These are phyloP conservation scores for Megaceryle maxima DNA, from an alignment of 2,113 vertebrate species.

Conservation along the genomic window DNA sequence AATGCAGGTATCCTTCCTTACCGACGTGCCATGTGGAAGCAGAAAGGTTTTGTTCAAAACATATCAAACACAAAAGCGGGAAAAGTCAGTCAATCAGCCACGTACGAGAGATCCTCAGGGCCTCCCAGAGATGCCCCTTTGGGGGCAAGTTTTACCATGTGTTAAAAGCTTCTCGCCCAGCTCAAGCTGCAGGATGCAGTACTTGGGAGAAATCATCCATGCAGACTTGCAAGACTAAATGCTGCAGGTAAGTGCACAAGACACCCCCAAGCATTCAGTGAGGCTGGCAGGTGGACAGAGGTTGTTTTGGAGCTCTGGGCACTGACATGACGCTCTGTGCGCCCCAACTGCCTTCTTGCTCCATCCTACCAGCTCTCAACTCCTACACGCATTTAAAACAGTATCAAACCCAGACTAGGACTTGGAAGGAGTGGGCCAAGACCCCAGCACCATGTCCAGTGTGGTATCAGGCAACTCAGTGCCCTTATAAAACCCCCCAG, in stretches of 20 bases:
- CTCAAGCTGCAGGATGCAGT: not conserved
- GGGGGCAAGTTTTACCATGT: not conserved
- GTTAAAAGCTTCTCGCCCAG: not conserved
- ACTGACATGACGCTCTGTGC: accelerated
- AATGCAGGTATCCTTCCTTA: not conserved
- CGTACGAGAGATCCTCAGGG: accelerated
- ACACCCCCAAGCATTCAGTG: not conserved
- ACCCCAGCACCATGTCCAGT: accelerated
- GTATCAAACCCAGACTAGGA: accelerated
- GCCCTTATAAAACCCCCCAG: not conserved
- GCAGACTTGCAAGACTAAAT: not conserved
- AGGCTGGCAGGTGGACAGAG: not conserved
- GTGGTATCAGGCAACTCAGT: accelerated
- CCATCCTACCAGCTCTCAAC: not conserved
- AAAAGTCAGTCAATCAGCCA: not conserved
- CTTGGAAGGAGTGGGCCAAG: not conserved
- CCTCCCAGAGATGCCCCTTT: not conserved
- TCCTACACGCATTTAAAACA: not conserved
- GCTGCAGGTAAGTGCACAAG: too few species aligned
- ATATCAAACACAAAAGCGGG: not conserved
- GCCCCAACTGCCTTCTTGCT: not conserved
- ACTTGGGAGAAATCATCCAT: not conserved
- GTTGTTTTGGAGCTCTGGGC: not conserved
- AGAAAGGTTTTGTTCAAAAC: not conserved
- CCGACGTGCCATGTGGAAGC: accelerated